A percentile compares a stretch with the other conserved stretches of the same genome.
These are phyloP conservation scores for Shinisaurus crocodilurus DNA, from an alignment of 2,113 vertebrate genomes.

Conservation along the genomic window DNA sequence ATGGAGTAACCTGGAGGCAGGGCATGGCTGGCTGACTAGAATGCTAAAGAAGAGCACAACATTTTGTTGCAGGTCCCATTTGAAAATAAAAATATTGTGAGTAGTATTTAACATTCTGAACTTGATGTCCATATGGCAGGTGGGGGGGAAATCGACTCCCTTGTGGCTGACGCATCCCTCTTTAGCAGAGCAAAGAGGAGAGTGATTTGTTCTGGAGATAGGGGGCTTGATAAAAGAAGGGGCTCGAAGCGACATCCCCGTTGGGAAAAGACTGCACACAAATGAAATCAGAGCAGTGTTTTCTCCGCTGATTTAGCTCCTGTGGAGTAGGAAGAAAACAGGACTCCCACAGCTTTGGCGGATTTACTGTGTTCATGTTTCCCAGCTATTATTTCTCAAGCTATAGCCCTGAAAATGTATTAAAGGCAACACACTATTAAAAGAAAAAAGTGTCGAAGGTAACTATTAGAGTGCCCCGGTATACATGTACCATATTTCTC, in stretches of 20 bases:
- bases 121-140: not conserved
- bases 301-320: not conserved
- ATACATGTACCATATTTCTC: constrained; percentile 54
- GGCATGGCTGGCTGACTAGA: not conserved
- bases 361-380: rapidly evolving
- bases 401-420: constrained; percentile 2
- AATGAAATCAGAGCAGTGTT: not conserved
- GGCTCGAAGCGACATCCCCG: not conserved
- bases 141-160: not conserved
- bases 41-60: not conserved
- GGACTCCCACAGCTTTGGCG: not conserved
- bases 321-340: not conserved
- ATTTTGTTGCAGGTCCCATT: not conserved
- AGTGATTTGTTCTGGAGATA: constrained; percentile 20
- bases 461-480: not conserved
- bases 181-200: constrained; percentile 9
- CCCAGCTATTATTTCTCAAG: constrained; percentile 47
- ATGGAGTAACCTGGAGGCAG: no score
- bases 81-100: not conserved
- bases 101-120: not conserved
- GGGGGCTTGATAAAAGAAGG: not conserved
- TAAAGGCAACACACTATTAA: constrained; percentile 12
- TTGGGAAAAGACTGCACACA: not conserved
- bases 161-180: not conserved
- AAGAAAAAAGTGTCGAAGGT: constrained; percentile 8